Evolutionary conservation across 2,888 invertebrate genomes (phyloP), one percentile per base, ranked within the genome.

Genomic region (Eustalomyia histrio): DNA sequence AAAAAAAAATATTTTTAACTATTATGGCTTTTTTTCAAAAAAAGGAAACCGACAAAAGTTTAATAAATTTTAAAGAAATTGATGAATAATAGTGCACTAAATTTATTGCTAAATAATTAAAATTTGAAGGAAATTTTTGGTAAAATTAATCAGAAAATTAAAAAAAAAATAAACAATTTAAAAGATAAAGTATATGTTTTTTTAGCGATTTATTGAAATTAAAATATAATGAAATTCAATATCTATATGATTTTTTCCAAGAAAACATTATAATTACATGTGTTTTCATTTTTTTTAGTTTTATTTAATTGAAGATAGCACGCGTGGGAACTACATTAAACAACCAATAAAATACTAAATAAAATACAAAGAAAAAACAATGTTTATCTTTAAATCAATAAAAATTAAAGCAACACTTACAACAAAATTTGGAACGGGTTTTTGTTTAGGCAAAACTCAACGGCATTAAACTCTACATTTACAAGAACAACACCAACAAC

Each of bases 291-390:
- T 61, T 72, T 9, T 39, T 16, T 24, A 18, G 17, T 39, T 39
- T 39, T 39, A 47, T 47, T 47, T 33, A 33, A 47, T 12, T 7
- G 39, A 33, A 74, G 74, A 81, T 81, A 81, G 67, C 64, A 58
- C 61, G 74, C 81, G 81, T 81, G 81, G 71, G 81, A 81, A 81
- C 67, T 52, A 53, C 16, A 39, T 17, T 21, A 18, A 17, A 50
- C 17, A 12, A 60, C 52, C 7, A 57, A 39, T 18, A 33, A 47
- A 35, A 16, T 39, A 29, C 0, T 17, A 33, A 64, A 8, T 17
- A 16, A 33, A 29, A 50, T 12, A 75, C 35, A 60, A 64, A 69
- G 16, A 39, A 68, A 8, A 12, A 14, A 64, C 58, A 29, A 21
- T 21, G 21, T 50, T 75, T 75, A 74, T 67, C 55, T 61, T 10